Base-by-base conservation (phyloP, 2,797 vertebrate genomes). In the Protonibea diacanthus region DNA sequence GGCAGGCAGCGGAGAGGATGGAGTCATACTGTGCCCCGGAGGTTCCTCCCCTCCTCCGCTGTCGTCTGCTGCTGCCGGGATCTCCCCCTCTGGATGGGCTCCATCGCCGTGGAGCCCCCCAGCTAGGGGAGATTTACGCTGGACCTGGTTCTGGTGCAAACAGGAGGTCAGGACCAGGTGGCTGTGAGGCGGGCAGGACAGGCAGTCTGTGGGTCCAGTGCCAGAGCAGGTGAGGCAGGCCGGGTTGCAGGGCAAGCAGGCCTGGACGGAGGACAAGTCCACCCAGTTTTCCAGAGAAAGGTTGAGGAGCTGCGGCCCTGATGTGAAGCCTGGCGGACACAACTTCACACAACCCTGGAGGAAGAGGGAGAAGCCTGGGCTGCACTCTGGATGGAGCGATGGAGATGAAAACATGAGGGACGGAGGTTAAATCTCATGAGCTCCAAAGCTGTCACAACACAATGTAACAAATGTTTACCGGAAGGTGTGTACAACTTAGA, bases 321-420 rank as follows among this genome's bases (percentile, higher is more conserved):
- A 95, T 0, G 95, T 92, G 10, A 97, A 98, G 78, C 97, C 97
- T 0, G 95, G 93, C 0, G 98, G 98, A 84, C 98, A 99, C 59
- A 57, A 87, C 94, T 97, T 98, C 86, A 99, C 95, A 45, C 98
- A 99, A 82, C 93, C 97, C 94, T 99, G 98, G 73, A 98, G 95
- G 92, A 97, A 97, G 87, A 99, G 96, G 69, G 95, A 98, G 93
- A 97, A 98, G 4, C 97, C 97, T 2, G 96, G 94, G 88, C 98
- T 97, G 0, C 98, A 99, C 86, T 98, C 98, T 99, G 93, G 0
- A 5, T 4, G 45, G 21, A 74, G 4, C 23, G n/a, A 1, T 13
- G 23, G 20, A 71, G n/a, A 53, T 5, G 5, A 1, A 14, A 57
- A 12, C 8, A 58, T 0, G 5, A 65, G 8, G 15, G 5, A 65